Base-by-base conservation (phyloP, 2,797 vertebrate genomes). In the Adelosebastes latens region DNA sequence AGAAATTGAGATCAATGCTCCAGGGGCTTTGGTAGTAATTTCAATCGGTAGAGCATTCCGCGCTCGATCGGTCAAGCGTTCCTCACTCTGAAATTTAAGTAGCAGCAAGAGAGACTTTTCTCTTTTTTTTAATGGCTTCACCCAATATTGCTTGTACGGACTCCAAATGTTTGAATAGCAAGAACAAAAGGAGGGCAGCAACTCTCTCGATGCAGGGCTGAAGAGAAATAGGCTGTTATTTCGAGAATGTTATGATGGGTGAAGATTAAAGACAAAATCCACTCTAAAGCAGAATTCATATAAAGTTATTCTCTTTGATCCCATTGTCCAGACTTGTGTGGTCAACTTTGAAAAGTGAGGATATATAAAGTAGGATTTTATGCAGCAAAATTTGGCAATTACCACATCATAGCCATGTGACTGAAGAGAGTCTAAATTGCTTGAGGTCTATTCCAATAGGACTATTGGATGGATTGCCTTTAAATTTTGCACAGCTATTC, bases 1-100 rank as follows among this genome's bases (percentile, higher is more conserved):
- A 87, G 92, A 92, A 95, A 95, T 89, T 80, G 82, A 93, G 93
- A 95, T 95, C 93, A 94, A 91, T 94, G 94, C 90, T 92, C 77
- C 24, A 2, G 85, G 83, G 87, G 77, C 80, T 92, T 89, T 66
- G 85, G 89, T 75, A 78, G 84, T 92, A 87, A 95, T 95, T 93
- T 94, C 87, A 94, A 94, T 95, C 46, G 70, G 87, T 58, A 39
- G 68, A 86, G 88, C 87, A 61, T 88, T 87, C 80, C 20, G 6
- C 18, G 72, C 88, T 93, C 70, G 16, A 87, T 85, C 70, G 80
- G 77, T 84, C 77, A 78, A 87, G 84, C 66, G n/a, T 71, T 87
- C 16, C 76, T 78, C 79, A 39, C 70, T 77, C 80, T 89, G 88
- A 93, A 94, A 94, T 92, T 82, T 89, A 94, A 94, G 90, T 82